Conservation (phyloP, 2,888 invertebrate species). For the Drosophila borealis region DNA sequence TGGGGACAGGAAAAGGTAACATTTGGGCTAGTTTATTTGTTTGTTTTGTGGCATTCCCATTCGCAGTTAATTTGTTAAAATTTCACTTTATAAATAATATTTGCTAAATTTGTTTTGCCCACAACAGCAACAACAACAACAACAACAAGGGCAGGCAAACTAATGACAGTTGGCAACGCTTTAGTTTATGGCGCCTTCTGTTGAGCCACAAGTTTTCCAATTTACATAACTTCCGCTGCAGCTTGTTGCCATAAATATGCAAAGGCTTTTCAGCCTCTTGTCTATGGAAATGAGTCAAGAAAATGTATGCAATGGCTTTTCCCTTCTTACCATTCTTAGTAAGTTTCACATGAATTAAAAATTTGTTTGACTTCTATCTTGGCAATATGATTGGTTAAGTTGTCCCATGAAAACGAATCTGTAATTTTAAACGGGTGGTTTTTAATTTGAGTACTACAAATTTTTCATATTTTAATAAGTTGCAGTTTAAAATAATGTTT, state of each 20-base stretch:
- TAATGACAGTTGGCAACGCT: constrained; percentile 38
- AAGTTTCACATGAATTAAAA: constrained; percentile 30
- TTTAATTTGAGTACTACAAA: no score
- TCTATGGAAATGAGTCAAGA: constrained; percentile 31
- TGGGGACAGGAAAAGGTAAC: constrained; percentile 8
- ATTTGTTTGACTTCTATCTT: not conserved
- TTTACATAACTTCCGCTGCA: constrained; percentile 72
- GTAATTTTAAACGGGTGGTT: no score
- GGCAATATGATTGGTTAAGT: not conserved
- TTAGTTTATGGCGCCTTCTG: constrained; percentile 25
- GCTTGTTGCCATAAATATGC: constrained; percentile 66
- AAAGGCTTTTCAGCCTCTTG: constrained; percentile 39
- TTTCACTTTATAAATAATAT: constrained; percentile 72
- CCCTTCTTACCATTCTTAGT: constrained; percentile 15
- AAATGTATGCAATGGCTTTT: constrained; percentile 21
- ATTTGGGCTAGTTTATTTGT: constrained; percentile 50
- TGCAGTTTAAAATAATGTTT: no score
- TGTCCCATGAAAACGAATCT: not conserved
- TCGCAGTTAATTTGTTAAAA: constrained; percentile 76
- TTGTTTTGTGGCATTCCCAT: constrained; percentile 48
- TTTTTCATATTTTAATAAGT: no score
- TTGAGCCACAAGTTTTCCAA: constrained; percentile 67
- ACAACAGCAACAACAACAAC: constrained; percentile 24
- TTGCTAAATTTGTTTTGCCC: constrained; percentile 47
- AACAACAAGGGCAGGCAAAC: constrained; percentile 1